phyloP scores from a whole-genome alignment of 2,113 vertebrate species.

The Indicator maculatus region DNA sequence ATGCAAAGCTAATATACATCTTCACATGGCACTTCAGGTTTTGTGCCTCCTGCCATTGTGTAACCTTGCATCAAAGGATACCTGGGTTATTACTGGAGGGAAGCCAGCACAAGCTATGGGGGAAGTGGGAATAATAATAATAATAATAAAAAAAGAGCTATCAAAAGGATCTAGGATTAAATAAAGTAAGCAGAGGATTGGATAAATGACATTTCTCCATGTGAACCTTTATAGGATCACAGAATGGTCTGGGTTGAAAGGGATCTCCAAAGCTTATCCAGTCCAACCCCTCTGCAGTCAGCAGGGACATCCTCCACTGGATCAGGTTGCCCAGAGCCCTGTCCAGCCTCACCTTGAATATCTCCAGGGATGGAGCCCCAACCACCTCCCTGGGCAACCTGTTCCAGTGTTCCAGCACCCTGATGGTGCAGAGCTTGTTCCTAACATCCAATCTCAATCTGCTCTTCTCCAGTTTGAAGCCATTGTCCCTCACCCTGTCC shows the following conservation, averaged over 20 bases:
- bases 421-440: too few species aligned
- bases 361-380: too few species aligned
- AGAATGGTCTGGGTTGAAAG: background rate
- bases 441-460: too few species aligned
- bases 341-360: too few species aligned
- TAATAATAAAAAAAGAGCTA: background rate
- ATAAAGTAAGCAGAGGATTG: background rate
- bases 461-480: too few species aligned
- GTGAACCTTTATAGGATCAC: background rate
- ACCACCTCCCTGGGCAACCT: too few species aligned
- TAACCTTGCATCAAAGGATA: slow-evolving; percentile 40
- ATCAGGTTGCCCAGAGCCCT: too few species aligned
- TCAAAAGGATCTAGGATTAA: background rate
- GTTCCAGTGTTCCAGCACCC: too few species aligned
- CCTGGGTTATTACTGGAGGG: background rate
- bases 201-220: background rate
- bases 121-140: background rate
- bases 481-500: too few species aligned
- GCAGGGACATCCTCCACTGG: too few species aligned
- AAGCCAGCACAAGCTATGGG: background rate
- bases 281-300: too few species aligned
- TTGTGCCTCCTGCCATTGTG: slow-evolving; percentile 22
- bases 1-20: slow-evolving; percentile 21
- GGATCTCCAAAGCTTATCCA: too few species aligned
- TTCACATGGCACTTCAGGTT: background rate